A percentile compares a stretch with the other conserved stretches of the same genome.
Conservation (phyloP, 2,888 invertebrate species). For the Eupsilia transversa region DNA sequence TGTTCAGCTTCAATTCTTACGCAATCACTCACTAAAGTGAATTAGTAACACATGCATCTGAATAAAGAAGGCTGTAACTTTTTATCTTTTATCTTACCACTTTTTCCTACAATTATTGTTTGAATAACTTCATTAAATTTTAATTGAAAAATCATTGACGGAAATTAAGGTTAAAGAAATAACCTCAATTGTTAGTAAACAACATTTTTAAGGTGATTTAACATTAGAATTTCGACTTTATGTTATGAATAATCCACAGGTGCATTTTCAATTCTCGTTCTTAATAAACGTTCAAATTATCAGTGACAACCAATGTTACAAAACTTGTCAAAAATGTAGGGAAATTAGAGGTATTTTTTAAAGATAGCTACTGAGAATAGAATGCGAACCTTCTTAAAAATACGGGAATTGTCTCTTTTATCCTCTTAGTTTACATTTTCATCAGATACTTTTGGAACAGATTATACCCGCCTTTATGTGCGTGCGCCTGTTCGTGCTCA, state of each 20-base stretch:
- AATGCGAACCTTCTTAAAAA: no score
- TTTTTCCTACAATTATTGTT: not conserved
- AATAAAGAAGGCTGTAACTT: not conserved
- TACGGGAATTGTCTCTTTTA: not conserved
- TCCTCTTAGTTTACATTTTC: not conserved
- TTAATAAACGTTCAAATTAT: no score
- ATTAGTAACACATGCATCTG: not conserved
- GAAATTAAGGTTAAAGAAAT: not conserved
- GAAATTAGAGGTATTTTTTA: not conserved
- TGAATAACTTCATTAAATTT: not conserved
- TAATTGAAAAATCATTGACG: not conserved
- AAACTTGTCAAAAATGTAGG: no score
- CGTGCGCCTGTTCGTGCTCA: not conserved
- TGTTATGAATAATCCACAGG: not conserved
- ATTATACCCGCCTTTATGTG: not conserved
- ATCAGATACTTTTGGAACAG: not conserved
- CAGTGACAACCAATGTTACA: no score
- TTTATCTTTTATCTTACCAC: not conserved
- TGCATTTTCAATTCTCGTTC: not conserved
- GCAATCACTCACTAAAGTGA: not conserved
- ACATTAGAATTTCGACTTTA: not conserved
- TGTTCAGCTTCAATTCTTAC: not conserved
- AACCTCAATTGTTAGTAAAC: not conserved
- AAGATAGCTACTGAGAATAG: not conserved
- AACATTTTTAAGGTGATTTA: not conserved